Percentiles rank a stretch among this genome's conserved stretches.
These are phyloP conservation scores for Ptychochromis oligacanthus DNA, from an alignment of 2,113 vertebrate species.

Conservation along the genomic window DNA sequence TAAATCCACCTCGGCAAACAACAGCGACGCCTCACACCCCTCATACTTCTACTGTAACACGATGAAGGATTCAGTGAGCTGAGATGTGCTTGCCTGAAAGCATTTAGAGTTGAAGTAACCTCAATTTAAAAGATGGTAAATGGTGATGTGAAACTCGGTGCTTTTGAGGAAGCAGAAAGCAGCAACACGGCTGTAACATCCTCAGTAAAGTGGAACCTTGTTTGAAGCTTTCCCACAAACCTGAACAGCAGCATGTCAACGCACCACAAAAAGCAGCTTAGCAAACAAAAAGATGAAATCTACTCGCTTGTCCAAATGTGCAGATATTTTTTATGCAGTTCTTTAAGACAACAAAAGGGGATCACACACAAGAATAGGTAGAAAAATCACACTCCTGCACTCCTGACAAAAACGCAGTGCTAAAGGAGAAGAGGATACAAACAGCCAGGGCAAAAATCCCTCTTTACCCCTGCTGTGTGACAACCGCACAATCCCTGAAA, in stretches of 20 bases:
- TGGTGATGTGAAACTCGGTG: neutral
- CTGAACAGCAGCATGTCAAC: neutral
- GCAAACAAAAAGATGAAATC: neutral
- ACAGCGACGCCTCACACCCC: neutral
- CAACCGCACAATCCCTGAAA: neutral
- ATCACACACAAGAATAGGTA: neutral
- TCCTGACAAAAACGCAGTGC: neutral
- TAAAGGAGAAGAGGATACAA: neutral
- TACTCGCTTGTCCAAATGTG: neutral
- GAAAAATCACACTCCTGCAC: neutral
- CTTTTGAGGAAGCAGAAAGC: neutral
- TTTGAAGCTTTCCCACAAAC: neutral
- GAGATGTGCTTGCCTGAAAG: neutral
- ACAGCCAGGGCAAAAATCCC: neutral
- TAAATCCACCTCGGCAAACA: conserved; percentile 1
- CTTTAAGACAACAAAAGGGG: conserved; percentile 7
- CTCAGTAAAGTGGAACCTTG: neutral
- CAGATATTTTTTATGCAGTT: neutral
- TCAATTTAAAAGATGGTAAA: neutral
- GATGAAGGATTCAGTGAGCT: neutral
- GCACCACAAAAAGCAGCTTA: neutral
- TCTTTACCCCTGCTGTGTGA: neutral
- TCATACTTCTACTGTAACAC: neutral
- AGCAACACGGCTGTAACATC: neutral
- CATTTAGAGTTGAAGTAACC: neutral